Conservation (phyloP, 2,888 invertebrate genomes). For the Danaus chrysippus region DNA sequence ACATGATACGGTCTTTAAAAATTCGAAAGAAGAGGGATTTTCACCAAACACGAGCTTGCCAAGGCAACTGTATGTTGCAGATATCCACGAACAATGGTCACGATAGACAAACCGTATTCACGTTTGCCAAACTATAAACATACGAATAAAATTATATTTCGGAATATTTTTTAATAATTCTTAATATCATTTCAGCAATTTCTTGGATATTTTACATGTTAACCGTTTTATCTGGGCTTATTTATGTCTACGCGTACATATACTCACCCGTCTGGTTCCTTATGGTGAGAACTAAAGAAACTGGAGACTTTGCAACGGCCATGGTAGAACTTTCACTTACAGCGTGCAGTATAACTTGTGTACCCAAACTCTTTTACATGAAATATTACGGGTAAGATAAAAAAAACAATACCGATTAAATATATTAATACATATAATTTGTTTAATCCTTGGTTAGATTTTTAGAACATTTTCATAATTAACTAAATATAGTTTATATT, state of each 20-base stretch:
- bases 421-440: not conserved
- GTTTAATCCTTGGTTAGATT: too few relatives aligned
- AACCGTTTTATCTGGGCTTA: not conserved
- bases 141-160: too few relatives aligned
- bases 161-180: too few relatives aligned
- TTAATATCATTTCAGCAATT: slow-evolving; percentile 3
- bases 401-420: not conserved
- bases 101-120: too few relatives aligned
- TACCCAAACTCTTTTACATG: slow-evolving; percentile 9
- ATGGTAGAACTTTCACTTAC: slow-evolving; percentile 1
- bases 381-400: not conserved
- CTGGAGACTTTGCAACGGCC: not conserved
- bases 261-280: slow-evolving; percentile 9
- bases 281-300: slow-evolving; percentile 2
- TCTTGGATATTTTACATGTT: slow-evolving; percentile 4
- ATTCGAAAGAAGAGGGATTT: too few relatives aligned
- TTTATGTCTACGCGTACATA: slow-evolving; percentile 7
- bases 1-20: too few relatives aligned
- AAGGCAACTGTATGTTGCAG: too few relatives aligned
- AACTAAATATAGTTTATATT: too few relatives aligned
- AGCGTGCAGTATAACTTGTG: slow-evolving; percentile 1
- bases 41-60: too few relatives aligned
- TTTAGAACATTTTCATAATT: too few relatives aligned
- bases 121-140: too few relatives aligned
- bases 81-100: too few relatives aligned